Conservation (phyloP, 1,140 invertebrate species). For the Amyelois transitella region DNA sequence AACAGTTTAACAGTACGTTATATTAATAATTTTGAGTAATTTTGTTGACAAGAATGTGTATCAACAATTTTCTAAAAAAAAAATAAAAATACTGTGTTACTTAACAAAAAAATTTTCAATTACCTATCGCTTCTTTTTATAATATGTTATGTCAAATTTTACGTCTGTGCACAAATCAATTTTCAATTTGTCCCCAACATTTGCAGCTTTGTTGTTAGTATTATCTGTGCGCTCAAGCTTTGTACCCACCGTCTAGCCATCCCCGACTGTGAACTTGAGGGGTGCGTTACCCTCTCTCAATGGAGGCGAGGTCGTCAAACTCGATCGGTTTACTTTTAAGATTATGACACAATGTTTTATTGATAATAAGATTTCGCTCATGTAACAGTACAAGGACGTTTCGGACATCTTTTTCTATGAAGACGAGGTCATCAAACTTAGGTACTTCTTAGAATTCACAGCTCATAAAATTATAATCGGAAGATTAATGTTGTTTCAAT, state of each 20-base stretch:
- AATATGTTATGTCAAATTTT: background rate
- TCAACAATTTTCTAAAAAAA: no score
- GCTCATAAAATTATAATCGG: no score
- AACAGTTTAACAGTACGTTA: no score
- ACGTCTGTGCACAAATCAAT: conserved; percentile 15
- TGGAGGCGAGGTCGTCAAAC: conserved; percentile 34
- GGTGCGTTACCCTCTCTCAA: conserved; percentile 56
- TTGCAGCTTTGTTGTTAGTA: conserved; percentile 21
- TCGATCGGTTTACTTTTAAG: conserved; percentile 12
- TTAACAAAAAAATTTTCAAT: background rate
- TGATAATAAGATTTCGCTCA: background rate
- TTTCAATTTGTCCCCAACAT: conserved; percentile 12
- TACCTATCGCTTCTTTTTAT: background rate
- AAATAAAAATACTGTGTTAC: background rate
- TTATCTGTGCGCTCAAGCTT: conserved; percentile 15
- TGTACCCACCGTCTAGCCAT: conserved; percentile 20
- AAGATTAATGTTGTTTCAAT: no score
- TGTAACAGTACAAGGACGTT: background rate
- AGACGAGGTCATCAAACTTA: no score
- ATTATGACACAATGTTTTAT: background rate
- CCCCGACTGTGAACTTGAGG: conserved; percentile 52
- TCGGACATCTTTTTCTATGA: background rate
- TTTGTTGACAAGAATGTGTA: no score
- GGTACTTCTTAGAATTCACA: no score
- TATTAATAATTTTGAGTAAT: no score